Evolutionary conservation across 2,888 invertebrate species (phyloP).

Genomic region (Apodemia duryi): DNA sequence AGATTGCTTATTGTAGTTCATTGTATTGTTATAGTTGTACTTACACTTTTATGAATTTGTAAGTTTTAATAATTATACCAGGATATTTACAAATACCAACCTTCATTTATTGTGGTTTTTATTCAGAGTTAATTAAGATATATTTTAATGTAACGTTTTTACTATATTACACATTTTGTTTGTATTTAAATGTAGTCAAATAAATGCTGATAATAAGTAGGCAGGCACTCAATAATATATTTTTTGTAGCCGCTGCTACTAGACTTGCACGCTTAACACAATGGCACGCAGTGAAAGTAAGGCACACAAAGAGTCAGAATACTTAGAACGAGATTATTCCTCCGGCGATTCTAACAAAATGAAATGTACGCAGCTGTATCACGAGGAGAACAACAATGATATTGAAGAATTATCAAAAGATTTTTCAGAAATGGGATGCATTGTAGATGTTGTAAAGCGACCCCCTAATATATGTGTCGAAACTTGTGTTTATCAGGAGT

Average conservation of each 20-base stretch:
- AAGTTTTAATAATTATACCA: neutral
- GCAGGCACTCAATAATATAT: slow-evolving; percentile 29
- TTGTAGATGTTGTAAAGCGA: slow-evolving; percentile 61
- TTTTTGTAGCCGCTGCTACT: slow-evolving; percentile 41
- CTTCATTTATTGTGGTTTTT: neutral
- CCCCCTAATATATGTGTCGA: slow-evolving; percentile 68
- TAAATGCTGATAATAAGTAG: neutral
- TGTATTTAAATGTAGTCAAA: neutral
- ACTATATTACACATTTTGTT: neutral
- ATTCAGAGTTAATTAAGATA: neutral
- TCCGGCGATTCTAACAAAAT: slow-evolving; percentile 63
- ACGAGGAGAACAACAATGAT: slow-evolving; percentile 73
- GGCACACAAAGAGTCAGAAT: slow-evolving; percentile 43
- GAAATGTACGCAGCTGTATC: slow-evolving; percentile 52
- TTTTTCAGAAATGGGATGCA: slow-evolving; percentile 70
- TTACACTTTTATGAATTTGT: slow-evolving; percentile 16
- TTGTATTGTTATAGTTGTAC: slow-evolving; percentile 6
- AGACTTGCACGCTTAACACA: slow-evolving; percentile 53
- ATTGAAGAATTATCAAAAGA: slow-evolving; percentile 65
- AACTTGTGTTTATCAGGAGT: slow-evolving; percentile 56
- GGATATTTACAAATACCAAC: too few species aligned
- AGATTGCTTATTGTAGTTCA: neutral
- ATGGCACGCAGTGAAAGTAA: slow-evolving; percentile 58
- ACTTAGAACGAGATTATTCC: slow-evolving; percentile 53
- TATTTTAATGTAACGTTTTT: neutral